Conservation (phyloP, 2,888 invertebrate genomes). For the Zygaena filipendulae region DNA sequence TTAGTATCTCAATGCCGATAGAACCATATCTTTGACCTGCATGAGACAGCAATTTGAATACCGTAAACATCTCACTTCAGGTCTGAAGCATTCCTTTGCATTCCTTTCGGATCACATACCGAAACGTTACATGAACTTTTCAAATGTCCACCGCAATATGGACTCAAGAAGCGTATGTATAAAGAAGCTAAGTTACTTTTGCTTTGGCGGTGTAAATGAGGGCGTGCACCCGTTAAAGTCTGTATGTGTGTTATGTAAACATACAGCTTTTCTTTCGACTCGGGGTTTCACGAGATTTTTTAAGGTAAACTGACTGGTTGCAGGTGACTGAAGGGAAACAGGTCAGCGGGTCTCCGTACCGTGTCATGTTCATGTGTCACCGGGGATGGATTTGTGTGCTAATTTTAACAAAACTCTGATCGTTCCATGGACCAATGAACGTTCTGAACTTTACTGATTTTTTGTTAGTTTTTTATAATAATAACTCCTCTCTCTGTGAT, state of each 20-base stretch:
- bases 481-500: too few species aligned
- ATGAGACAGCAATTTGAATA: conserved; percentile 54
- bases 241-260: conserved; percentile 62
- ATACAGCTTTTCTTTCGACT: conserved; percentile 53
- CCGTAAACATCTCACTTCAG: conserved; percentile 49
- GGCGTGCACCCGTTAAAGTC: conserved; percentile 42
- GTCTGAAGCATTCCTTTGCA: conserved; percentile 46
- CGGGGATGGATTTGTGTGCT: conserved; percentile 31
- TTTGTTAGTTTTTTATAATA: too few species aligned
- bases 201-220: conserved; percentile 39
- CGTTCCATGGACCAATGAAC: background rate
- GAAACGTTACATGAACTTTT: conserved; percentile 26
- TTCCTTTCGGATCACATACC: conserved; percentile 26
- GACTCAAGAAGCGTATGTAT: conserved; percentile 38
- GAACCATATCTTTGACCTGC: too few species aligned
- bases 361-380: conserved; percentile 62
- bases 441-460: too few species aligned
- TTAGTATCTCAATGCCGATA: too few species aligned
- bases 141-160: conserved; percentile 30
- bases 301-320: conserved; percentile 62
- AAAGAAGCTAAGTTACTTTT: conserved; percentile 37
- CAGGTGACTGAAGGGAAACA: conserved; percentile 54
- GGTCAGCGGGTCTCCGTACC: conserved; percentile 57
- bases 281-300: conserved; percentile 53
- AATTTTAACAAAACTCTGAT: conserved; percentile 10